Evolutionary conservation across 2,797 vertebrate species (phyloP).

Genomic region (Tympanoctomys barrerae): DNA sequence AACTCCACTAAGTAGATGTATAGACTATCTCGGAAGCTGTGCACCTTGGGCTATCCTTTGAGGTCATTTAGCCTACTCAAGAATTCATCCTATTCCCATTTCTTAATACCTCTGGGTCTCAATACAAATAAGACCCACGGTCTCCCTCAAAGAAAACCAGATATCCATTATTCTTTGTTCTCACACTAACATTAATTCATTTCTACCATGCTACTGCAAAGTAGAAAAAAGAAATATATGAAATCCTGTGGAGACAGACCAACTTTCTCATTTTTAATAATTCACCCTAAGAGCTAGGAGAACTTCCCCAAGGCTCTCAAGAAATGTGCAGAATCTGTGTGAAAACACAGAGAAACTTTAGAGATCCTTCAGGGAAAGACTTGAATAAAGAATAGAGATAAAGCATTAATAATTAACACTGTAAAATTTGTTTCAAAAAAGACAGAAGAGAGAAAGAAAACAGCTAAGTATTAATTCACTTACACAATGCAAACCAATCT

Average conservation of each 20-base stretch:
- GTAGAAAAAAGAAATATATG: neutral
- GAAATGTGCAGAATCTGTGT: neutral
- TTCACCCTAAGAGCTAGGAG: neutral
- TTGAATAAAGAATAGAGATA: neutral
- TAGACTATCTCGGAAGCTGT: neutral
- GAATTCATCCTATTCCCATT: neutral
- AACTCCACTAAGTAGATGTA: neutral
- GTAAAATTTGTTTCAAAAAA: neutral
- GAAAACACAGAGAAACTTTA: slow-evolving; percentile 10
- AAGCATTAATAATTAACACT: neutral
- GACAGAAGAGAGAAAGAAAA: neutral
- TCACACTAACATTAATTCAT: neutral
- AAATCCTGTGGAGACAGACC: neutral
- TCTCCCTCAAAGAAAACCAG: neutral
- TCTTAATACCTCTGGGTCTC: neutral
- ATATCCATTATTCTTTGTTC: neutral
- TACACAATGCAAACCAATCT: neutral
- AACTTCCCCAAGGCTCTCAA: neutral
- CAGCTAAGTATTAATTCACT: neutral
- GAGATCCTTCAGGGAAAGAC: neutral
- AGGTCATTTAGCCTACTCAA: neutral
- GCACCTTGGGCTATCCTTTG: neutral
- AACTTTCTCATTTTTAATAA: slow-evolving; percentile 34
- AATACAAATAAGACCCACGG: neutral
- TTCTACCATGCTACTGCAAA: neutral